Evolutionary conservation across 2,113 vertebrate genomes (phyloP).

Genomic region (Psephotus haematonotus): DNA sequence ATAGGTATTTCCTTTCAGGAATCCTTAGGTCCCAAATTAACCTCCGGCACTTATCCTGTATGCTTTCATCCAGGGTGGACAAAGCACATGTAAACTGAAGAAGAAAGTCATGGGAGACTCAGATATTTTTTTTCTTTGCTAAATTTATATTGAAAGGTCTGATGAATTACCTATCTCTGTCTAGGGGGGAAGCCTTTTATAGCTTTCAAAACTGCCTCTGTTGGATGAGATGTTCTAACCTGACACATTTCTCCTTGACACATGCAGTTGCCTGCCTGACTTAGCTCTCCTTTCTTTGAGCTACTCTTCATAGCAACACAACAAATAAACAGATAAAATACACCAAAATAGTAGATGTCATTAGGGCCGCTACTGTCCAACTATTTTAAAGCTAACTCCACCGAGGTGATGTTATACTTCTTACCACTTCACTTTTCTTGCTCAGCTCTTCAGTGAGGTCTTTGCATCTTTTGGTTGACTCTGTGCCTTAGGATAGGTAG

Average conservation of each 20-base stretch:
- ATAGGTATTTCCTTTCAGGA: neutral
- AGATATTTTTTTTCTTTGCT: neutral
- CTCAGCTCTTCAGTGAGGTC: neutral
- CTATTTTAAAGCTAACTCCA: neutral
- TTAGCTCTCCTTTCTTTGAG: neutral
- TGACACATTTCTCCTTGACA: neutral
- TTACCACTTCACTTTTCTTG: neutral
- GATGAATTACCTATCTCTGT: neutral
- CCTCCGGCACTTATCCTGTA: neutral
- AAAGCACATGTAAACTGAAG: neutral
- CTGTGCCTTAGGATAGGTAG: neutral
- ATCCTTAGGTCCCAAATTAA: neutral
- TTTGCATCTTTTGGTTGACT: neutral
- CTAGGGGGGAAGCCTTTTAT: neutral
- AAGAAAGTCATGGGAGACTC: neutral
- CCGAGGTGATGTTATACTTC: neutral
- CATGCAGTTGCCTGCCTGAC: neutral
- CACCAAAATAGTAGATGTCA: neutral
- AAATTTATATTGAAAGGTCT: neutral
- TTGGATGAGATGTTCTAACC: neutral
- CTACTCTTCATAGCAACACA: neutral
- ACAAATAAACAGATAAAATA: neutral
- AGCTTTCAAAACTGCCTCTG: neutral
- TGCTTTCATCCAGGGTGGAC: neutral
- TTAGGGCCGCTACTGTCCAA: neutral